These are phyloP conservation scores for Mus musculus DNA, from an alignment of 2,113 vertebrate species.

Conservation along the genomic window DNA sequence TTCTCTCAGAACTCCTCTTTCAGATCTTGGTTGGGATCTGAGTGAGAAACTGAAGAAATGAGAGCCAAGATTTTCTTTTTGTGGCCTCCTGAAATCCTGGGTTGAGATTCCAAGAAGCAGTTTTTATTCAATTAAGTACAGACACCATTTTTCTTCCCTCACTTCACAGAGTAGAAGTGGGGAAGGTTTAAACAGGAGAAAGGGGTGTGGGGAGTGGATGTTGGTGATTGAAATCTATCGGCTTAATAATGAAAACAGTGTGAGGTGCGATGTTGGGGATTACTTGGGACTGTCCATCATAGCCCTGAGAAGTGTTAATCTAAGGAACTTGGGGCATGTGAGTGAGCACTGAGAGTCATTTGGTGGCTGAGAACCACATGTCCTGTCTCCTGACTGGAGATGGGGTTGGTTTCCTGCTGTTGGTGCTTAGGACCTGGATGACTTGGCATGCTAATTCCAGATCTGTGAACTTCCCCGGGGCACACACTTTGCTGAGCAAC, in stretches of 20 bases:
- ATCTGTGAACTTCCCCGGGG: not conserved
- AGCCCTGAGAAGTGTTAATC: not conserved
- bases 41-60: not conserved
- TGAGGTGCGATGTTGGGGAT: not conserved
- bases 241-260: not conserved
- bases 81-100: not conserved
- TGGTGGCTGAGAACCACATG: not conserved
- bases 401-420: not conserved
- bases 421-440: not conserved
- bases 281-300: not conserved
- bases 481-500: not conserved
- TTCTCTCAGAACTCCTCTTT: not conserved
- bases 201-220: not conserved
- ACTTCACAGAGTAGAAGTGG: not conserved
- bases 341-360: not conserved
- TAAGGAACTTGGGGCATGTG: no score
- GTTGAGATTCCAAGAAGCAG: not conserved
- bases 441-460: not conserved
- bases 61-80: not conserved
- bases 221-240: not conserved
- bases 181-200: not conserved
- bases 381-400: not conserved
- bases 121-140: not conserved
- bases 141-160: not conserved
- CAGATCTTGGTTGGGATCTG: not conserved